Evolutionary conservation across 2,113 vertebrate species (phyloP).

Genomic region (Percina caprodes): DNA sequence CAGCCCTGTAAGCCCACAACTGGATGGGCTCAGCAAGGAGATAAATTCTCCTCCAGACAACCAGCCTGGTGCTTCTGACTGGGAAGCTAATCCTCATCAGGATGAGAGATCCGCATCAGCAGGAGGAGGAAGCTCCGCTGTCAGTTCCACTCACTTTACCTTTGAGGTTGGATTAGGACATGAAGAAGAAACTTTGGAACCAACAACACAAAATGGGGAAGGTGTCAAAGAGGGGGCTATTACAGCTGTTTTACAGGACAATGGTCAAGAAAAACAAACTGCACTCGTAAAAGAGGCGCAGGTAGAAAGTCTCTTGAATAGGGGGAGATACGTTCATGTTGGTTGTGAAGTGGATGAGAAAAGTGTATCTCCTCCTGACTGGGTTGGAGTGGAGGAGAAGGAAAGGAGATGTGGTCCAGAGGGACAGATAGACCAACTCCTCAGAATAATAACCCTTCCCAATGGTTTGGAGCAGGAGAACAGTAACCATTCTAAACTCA

Average conservation of each 20-base stretch:
- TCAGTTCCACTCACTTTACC: conserved; percentile 65
- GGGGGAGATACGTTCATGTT: conserved; percentile 15
- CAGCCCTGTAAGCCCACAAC: conserved; percentile 59
- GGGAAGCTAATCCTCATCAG: conserved; percentile 11
- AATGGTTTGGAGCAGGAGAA: conserved; percentile 75
- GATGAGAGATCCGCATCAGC: conserved; percentile 37
- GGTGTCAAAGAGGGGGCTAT: neutral
- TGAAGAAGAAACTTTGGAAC: conserved; percentile 30
- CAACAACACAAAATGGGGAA: conserved; percentile 26
- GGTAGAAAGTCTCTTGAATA: conserved; percentile 49
- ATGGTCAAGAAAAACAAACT: conserved; percentile 30
- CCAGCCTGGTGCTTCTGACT: conserved; percentile 23
- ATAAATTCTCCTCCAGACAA: conserved; percentile 12
- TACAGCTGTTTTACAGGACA: conserved; percentile 36
- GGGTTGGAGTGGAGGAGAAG: conserved; percentile 3
- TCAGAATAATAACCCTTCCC: conserved; percentile 52
- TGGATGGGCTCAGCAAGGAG: conserved; percentile 45
- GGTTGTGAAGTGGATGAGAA: conserved; percentile 48
- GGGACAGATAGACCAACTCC: conserved; percentile 47
- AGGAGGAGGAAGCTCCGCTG: conserved; percentile 25
- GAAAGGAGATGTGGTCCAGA: conserved; percentile 69
- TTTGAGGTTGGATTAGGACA: conserved; percentile 63
- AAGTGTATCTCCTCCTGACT: neutral
- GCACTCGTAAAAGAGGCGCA: conserved; percentile 36
- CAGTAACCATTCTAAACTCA: conserved; percentile 17